A percentile compares a stretch with the other conserved stretches of the same genome.
phyloP scores from a whole-genome alignment of 2,888 invertebrate species.

The Dynastes hyllus region DNA sequence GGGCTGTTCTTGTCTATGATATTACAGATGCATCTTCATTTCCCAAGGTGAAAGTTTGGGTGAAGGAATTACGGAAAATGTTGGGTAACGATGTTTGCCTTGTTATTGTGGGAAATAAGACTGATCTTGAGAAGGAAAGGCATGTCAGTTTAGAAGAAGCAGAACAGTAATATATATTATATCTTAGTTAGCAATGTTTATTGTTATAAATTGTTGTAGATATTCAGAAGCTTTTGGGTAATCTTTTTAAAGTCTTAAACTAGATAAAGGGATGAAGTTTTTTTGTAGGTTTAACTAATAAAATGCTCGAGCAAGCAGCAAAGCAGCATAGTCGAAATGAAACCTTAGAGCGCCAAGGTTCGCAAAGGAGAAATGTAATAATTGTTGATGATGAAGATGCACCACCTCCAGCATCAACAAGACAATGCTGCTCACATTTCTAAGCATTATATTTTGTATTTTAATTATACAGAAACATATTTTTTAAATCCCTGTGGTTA shows the following conservation, averaged over 20 bases:
- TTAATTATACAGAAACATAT: slow-evolving; percentile 20
- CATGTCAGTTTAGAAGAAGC: slow-evolving; percentile 90
- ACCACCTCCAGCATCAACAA: slow-evolving; percentile 59
- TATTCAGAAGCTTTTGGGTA: slow-evolving; percentile 94
- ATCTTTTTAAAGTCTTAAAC: slow-evolving; percentile 91
- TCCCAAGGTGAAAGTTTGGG: slow-evolving; percentile 98
- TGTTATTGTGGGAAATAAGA: slow-evolving; percentile 97
- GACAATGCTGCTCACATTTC: slow-evolving; percentile 64
- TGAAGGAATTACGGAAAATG: slow-evolving; percentile 97
- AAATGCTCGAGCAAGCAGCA: slow-evolving; percentile 76
- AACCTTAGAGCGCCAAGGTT: slow-evolving; percentile 65
- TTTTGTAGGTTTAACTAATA: slow-evolving; percentile 87
- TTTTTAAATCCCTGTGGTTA: slow-evolving; percentile 37
- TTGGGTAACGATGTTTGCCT: slow-evolving; percentile 93
- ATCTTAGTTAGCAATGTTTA: slow-evolving; percentile 48
- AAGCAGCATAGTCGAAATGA: slow-evolving; percentile 64
- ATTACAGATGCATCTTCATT: slow-evolving; percentile 98
- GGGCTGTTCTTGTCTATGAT: slow-evolving; percentile 97
- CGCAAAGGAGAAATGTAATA: slow-evolving; percentile 66
- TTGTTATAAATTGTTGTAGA: slow-evolving; percentile 71
- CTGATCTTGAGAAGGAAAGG: slow-evolving; percentile 93
- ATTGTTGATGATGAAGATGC: slow-evolving; percentile 68
- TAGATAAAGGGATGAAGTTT: slow-evolving; percentile 95
- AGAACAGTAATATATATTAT: slow-evolving; percentile 79
- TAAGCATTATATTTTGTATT: slow-evolving; percentile 52